Conservation (phyloP, 2,113 vertebrate genomes). For the Dicaeum eximium region DNA sequence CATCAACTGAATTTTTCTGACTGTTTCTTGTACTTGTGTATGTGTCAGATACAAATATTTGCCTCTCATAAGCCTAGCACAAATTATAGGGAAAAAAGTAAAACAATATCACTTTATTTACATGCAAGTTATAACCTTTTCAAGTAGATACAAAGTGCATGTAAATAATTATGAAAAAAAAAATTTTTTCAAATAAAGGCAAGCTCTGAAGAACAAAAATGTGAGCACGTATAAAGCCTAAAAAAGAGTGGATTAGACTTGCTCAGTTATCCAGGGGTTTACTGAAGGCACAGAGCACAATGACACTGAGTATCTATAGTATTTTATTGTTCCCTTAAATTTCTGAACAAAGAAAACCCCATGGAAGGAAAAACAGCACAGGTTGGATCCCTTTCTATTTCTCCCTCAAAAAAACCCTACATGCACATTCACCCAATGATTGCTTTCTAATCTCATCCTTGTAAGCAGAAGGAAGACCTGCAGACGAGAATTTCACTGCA, state of each 20-base stretch:
- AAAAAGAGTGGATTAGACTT: background rate
- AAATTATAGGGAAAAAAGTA: background rate
- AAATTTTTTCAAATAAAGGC: background rate
- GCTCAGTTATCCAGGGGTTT: background rate
- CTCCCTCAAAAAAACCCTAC: background rate
- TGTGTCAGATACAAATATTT: background rate
- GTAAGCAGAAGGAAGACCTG: background rate
- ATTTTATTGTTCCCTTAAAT: background rate
- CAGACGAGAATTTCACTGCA: background rate
- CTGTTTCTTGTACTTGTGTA: background rate
- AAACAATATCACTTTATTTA: background rate
- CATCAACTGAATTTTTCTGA: background rate
- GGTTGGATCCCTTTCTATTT: background rate
- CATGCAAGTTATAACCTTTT: background rate
- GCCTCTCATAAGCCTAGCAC: background rate
- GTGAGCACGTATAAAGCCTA: background rate
- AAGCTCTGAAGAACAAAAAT: background rate
- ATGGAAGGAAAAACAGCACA: background rate
- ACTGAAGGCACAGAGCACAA: background rate
- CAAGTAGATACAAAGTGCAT: background rate
- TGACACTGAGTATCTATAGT: background rate
- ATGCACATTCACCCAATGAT: background rate
- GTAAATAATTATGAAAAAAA: background rate
- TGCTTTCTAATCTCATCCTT: background rate
- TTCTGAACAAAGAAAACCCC: background rate